These are phyloP conservation scores for Colletes latitarsis DNA, from an alignment of 1,140 invertebrate genomes.

Conservation along the genomic window DNA sequence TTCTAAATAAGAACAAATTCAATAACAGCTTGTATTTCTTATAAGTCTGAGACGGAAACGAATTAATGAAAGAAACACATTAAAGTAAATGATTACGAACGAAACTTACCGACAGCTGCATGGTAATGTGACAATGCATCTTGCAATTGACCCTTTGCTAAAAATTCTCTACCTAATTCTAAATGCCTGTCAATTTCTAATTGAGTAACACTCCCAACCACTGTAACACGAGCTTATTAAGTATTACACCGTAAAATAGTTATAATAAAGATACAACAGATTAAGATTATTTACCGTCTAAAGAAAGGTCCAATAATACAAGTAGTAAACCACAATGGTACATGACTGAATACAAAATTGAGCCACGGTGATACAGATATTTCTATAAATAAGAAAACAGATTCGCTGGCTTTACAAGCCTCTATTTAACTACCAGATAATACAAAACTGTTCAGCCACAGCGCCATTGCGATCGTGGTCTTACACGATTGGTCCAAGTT, in stretches of 20 bases:
- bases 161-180: slow-evolving; percentile 94
- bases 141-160: slow-evolving; percentile 94
- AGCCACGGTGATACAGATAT: slow-evolving; percentile 45
- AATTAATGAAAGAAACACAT: background rate
- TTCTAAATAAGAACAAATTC: background rate
- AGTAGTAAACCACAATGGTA: slow-evolving; percentile 74
- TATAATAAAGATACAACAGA: slow-evolving; percentile 48
- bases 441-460: slow-evolving; percentile 72
- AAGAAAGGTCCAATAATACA: slow-evolving; percentile 74
- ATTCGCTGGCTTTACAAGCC: slow-evolving; percentile 57
- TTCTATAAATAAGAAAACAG: slow-evolving; percentile 63
- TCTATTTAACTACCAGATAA: slow-evolving; percentile 71
- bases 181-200: slow-evolving; percentile 95
- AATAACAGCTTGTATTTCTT: background rate
- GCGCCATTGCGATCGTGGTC: slow-evolving; percentile 80
- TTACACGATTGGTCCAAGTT: slow-evolving; percentile 72
- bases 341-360: slow-evolving; percentile 72
- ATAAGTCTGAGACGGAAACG: background rate
- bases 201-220: slow-evolving; percentile 84
- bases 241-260: background rate
- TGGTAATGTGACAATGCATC: slow-evolving; percentile 99
- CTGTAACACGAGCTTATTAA: slow-evolving; percentile 75
- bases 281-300: slow-evolving; percentile 76
- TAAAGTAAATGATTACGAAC: slow-evolving; percentile 11
- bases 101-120: slow-evolving; percentile 94